Conservation (phyloP, 2,888 invertebrate genomes). For the Tetragonula carbonaria region DNA sequence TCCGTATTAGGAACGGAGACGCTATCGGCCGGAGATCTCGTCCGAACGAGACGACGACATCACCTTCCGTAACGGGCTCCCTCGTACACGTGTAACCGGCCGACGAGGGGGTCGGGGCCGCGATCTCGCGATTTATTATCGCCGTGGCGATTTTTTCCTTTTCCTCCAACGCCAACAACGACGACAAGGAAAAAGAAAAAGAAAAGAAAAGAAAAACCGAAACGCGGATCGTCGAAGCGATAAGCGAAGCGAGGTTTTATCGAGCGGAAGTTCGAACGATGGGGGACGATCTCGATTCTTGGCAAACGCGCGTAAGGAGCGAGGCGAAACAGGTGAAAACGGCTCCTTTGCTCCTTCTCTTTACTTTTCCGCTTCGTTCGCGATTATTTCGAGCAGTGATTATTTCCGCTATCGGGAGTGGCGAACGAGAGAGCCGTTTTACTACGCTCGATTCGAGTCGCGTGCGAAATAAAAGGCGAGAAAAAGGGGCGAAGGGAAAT, state of each 20-base stretch:
- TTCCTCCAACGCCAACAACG: background rate
- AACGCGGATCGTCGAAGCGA: background rate
- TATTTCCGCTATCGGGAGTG: background rate
- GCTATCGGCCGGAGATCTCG: slow-evolving; percentile 29
- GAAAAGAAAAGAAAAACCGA: background rate
- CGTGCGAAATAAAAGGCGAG: background rate
- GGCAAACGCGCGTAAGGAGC: no score
- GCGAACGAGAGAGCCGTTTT: background rate
- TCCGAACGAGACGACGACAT: slow-evolving; percentile 1
- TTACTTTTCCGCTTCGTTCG: background rate
- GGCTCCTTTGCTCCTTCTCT: no score
- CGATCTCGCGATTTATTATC: slow-evolving; percentile 34
- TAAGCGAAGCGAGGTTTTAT: background rate
- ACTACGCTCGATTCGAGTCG: background rate
- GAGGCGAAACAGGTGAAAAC: background rate
- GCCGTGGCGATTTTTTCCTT: slow-evolving; percentile 8
- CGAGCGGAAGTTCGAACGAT: background rate
- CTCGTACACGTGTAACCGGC: slow-evolving; percentile 47
- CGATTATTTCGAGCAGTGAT: slow-evolving; percentile 1
- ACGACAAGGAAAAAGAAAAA: background rate
- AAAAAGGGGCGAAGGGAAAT: slow-evolving; percentile 1
- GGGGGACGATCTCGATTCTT: no score
- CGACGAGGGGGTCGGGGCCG: no score
- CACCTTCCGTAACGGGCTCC: slow-evolving; percentile 33
- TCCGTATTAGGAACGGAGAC: slow-evolving; percentile 60